These are phyloP conservation scores for Trissolcus brochymenae DNA, from an alignment of 2,888 invertebrate genomes.

Conservation along the genomic window DNA sequence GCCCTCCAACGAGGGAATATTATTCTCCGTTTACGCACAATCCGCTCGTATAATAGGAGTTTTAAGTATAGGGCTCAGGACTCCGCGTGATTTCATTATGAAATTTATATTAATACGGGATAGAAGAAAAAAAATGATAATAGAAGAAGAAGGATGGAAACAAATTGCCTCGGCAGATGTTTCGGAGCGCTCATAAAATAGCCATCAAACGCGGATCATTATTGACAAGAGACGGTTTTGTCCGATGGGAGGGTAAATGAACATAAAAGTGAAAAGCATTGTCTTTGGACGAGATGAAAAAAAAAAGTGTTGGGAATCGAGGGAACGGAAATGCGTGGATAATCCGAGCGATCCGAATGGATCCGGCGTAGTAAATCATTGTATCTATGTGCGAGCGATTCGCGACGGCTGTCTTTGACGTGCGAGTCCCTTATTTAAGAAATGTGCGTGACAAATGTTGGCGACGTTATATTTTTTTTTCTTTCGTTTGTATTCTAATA, in stretches of 20 bases:
- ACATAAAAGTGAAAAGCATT: no score
- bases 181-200: no score
- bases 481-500: neutral
- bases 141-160: no score
- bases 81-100: no score
- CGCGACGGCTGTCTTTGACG: constrained; percentile 57
- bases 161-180: no score
- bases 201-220: no score
- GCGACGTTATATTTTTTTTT: neutral
- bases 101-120: no score
- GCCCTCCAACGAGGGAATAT: constrained; percentile 51
- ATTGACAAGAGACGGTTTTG: no score
- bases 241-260: no score
- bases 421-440: constrained; percentile 25
- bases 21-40: constrained; percentile 18
- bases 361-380: constrained; percentile 39
- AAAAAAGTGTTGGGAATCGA: neutral
- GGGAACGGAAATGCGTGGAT: neutral
- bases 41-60: constrained; percentile 44
- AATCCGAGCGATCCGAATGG: constrained; percentile 20
- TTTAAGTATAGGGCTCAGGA: no score
- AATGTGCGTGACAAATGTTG: constrained; percentile 5
- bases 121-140: no score
- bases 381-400: constrained; percentile 40
- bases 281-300: neutral